phyloP scores from a whole-genome alignment of 2,113 vertebrate genomes.

The Cyprinus carpio region DNA sequence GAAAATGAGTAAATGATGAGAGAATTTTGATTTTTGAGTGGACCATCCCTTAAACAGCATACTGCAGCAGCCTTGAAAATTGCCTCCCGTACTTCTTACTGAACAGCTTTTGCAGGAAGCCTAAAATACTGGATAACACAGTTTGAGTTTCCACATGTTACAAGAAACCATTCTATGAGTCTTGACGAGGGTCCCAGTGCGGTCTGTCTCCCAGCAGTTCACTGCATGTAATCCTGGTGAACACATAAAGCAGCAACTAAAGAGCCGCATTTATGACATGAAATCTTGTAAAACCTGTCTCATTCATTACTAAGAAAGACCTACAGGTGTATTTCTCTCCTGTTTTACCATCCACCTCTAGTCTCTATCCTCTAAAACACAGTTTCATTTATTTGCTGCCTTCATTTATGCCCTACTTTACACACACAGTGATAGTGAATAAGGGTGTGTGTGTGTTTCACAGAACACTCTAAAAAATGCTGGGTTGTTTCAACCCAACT shows the following conservation, averaged over 20 bases:
- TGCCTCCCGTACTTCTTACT: slow-evolving; percentile 12
- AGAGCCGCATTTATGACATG: slow-evolving; percentile 62
- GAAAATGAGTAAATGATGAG: background rate
- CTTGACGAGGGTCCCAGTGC: slow-evolving; percentile 10
- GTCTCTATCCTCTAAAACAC: slow-evolving; percentile 52
- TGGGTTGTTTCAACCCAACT: no score
- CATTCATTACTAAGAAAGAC: slow-evolving; percentile 65
- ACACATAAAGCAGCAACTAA: slow-evolving; percentile 62
- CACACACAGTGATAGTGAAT: no score
- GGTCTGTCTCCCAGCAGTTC: background rate
- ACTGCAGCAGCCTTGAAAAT: slow-evolving; percentile 8
- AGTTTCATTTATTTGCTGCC: slow-evolving; percentile 43
- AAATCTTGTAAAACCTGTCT: slow-evolving; percentile 60
- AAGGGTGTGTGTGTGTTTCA: no score
- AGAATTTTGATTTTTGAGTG: no score
- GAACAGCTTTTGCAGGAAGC: slow-evolving; percentile 34
- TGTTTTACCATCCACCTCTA: slow-evolving; percentile 35
- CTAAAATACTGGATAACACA: slow-evolving; percentile 43
- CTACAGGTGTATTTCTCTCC: slow-evolving; percentile 45
- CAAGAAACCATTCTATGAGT: slow-evolving; percentile 51
- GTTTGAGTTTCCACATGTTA: slow-evolving; percentile 50
- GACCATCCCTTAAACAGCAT: background rate
- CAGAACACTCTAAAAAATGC: no score
- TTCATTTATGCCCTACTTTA: background rate
- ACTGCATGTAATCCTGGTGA: slow-evolving; percentile 39